Percentiles rank a stretch among this genome's conserved stretches.
phyloP scores from a whole-genome alignment of 2,113 vertebrate species.

The Erythrolamprus reginae region DNA sequence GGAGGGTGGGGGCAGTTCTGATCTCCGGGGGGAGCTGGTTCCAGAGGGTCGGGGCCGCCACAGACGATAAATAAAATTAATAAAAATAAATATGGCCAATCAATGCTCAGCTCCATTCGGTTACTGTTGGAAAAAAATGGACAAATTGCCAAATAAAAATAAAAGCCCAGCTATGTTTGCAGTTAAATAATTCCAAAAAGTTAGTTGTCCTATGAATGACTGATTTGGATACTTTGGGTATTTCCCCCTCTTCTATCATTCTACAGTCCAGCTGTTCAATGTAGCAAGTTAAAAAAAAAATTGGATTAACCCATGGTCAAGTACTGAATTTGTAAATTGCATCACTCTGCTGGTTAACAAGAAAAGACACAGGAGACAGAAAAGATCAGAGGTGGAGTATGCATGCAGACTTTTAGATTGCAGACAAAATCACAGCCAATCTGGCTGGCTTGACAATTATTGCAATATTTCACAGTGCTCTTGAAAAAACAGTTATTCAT shows the following conservation, averaged over 20 bases:
- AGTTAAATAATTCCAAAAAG: neutral
- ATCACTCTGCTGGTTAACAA: constrained; percentile 25
- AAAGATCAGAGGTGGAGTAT: neutral
- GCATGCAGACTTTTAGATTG: neutral
- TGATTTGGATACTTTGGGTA: constrained; percentile 11
- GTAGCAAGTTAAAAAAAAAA: neutral
- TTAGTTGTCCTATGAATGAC: constrained; percentile 13
- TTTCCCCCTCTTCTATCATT: neutral
- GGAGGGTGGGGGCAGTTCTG: no score
- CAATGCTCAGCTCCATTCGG: no score
- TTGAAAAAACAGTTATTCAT: neutral
- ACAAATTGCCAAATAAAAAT: neutral
- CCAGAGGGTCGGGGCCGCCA: no score
- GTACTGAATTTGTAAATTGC: neutral
- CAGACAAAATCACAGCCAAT: neutral
- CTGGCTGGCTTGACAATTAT: neutral
- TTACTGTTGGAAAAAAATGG: neutral
- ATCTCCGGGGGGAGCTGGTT: no score
- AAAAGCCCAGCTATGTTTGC: neutral
- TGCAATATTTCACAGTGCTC: neutral
- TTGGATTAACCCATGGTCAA: neutral
- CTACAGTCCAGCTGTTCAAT: neutral
- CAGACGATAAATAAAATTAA: no score
- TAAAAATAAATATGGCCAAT: no score
- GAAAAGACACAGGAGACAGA: constrained; percentile 13